Conservation (phyloP, 2,888 invertebrate species). For the Osedax fenrisi region DNA sequence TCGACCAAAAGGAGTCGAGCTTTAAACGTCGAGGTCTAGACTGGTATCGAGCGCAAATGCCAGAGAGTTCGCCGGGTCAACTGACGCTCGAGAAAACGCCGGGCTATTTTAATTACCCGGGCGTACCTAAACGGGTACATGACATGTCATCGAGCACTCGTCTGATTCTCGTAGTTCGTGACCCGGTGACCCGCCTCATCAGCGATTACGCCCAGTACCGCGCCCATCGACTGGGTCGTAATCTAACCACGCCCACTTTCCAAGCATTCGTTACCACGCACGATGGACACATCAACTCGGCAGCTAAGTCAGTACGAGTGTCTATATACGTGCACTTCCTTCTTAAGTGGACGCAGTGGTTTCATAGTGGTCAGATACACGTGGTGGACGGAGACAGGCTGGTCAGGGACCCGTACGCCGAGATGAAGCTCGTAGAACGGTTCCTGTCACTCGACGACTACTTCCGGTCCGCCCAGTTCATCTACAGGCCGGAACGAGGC, state of each 20-base stretch:
- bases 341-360: slow-evolving; percentile 78
- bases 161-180: neutral
- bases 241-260: neutral
- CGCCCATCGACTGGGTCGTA: slow-evolving; percentile 7
- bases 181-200: neutral
- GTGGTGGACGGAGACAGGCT: slow-evolving; percentile 63
- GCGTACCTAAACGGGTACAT: neutral
- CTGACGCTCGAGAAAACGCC: slow-evolving; percentile 3
- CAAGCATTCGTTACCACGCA: neutral
- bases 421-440: slow-evolving; percentile 43
- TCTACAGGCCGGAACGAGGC: slow-evolving; percentile 88
- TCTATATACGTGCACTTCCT: slow-evolving; percentile 59
- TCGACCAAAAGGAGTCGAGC: slow-evolving; percentile 61
- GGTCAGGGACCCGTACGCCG: slow-evolving; percentile 42
- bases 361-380: slow-evolving; percentile 77
- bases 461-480: slow-evolving; percentile 64
- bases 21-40: slow-evolving; percentile 76
- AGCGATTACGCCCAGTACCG: slow-evolving; percentile 52
- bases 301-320: slow-evolving; percentile 40
- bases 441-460: slow-evolving; percentile 43
- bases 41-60: slow-evolving; percentile 55
- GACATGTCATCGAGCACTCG: neutral
- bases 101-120: neutral
- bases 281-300: neutral
- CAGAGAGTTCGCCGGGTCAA: neutral